Conservation (phyloP, 2,113 vertebrate species). For the Rhegmatorhina hoffmannsi region DNA sequence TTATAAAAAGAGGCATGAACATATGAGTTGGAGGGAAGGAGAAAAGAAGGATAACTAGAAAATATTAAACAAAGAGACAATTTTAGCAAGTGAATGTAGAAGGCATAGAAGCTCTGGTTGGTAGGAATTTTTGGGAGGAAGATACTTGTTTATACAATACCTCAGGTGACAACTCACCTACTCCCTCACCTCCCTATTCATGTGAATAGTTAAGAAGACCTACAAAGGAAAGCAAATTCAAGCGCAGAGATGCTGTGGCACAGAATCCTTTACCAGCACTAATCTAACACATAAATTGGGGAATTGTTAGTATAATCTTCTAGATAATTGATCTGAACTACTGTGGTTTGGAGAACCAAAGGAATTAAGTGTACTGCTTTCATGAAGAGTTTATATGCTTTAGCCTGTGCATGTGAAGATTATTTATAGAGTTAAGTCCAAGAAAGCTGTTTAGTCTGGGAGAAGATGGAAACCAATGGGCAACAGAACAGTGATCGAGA, state of each 20-base stretch:
- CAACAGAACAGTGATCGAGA: background rate
- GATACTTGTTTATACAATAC: background rate
- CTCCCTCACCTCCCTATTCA: background rate
- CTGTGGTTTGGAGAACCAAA: constrained; percentile 6
- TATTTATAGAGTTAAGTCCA: constrained; percentile 19
- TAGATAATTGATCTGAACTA: constrained; percentile 1
- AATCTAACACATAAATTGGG: background rate
- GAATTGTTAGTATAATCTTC: background rate
- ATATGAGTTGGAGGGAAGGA: background rate
- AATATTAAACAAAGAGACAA: background rate
- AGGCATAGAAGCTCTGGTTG: background rate
- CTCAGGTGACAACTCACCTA: background rate
- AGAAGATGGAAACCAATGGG: background rate
- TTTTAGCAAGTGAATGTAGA: background rate
- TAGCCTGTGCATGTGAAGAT: background rate
- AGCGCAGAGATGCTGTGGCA: background rate
- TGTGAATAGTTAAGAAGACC: background rate
- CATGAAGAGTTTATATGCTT: background rate
- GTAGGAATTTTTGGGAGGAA: background rate
- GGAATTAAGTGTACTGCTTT: background rate
- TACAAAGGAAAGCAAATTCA: background rate
- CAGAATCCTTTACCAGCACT: background rate
- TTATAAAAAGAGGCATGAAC: background rate
- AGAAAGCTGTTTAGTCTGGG: constrained; percentile 46
- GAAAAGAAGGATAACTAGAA: background rate